phyloP scores from a whole-genome alignment of 1,140 invertebrate species.

The Zaprionus camerounensis region DNA sequence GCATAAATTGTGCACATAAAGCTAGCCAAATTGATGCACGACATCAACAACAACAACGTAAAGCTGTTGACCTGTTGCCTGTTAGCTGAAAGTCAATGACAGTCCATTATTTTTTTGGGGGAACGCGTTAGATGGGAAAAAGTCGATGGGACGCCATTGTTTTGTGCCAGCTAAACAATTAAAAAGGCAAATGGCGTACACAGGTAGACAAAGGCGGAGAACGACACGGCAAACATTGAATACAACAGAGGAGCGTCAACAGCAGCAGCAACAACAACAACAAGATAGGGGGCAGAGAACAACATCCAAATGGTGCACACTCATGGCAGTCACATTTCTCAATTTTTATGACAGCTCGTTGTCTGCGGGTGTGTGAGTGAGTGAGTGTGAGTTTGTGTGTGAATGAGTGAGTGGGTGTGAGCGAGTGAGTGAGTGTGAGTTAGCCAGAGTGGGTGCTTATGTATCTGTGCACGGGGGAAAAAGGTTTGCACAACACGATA shows the following conservation, averaged over 20 bases:
- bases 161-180: slow-evolving; percentile 61
- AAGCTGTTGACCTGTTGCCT: slow-evolving; percentile 51
- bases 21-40: slow-evolving; percentile 4
- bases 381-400: neutral
- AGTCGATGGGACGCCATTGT: slow-evolving; percentile 52
- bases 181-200: slow-evolving; percentile 67
- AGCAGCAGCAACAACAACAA: slow-evolving; percentile 24
- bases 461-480: slow-evolving; percentile 19
- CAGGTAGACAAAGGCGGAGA: slow-evolving; percentile 3
- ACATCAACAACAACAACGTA: neutral
- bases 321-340: slow-evolving; percentile 66
- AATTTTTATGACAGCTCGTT: slow-evolving; percentile 73
- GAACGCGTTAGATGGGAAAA: slow-evolving; percentile 8
- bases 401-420: neutral
- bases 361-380: slow-evolving; percentile 7
- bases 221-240: slow-evolving; percentile 29
- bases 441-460: slow-evolving; percentile 20
- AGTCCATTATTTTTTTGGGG: slow-evolving; percentile 30
- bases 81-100: slow-evolving; percentile 27
- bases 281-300: slow-evolving; percentile 14
- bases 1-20: neutral
- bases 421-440: slow-evolving; percentile 8
- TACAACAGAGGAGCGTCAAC: slow-evolving; percentile 32
- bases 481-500: slow-evolving; percentile 23
- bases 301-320: slow-evolving; percentile 60